A percentile compares a stretch with the other conserved stretches of the same genome.
These are phyloP conservation scores for Dromococcyx pavoninus DNA, from an alignment of 2,797 vertebrate species.

Conservation along the genomic window DNA sequence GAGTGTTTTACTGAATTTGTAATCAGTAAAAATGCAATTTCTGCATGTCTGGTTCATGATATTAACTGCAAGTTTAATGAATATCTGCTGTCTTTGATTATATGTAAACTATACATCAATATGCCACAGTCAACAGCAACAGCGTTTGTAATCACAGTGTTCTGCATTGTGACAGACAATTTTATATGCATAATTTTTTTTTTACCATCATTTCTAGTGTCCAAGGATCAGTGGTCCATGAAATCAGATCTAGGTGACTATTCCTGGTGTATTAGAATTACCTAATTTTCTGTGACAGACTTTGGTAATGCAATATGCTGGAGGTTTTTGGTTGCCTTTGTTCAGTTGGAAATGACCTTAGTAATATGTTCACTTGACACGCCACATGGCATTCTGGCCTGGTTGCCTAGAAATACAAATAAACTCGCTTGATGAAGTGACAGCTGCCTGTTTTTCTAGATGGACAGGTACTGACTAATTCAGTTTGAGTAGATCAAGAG, in stretches of 20 bases:
- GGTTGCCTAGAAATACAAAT: not conserved
- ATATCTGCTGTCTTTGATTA: not conserved
- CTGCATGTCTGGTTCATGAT: not conserved
- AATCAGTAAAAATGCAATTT: not conserved
- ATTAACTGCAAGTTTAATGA: not conserved
- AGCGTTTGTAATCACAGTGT: not conserved
- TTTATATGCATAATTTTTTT: not conserved
- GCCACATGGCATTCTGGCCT: not conserved
- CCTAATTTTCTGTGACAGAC: constrained; percentile 4
- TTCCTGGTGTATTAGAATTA: not conserved
- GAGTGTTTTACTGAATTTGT: not conserved
- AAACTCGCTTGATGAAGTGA: not conserved
- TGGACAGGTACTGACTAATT: not conserved
- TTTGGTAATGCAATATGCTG: not conserved
- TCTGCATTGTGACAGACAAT: not conserved
- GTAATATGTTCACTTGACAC: not conserved
- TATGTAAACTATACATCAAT: not conserved
- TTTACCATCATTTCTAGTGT: not conserved
- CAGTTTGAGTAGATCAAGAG: not conserved
- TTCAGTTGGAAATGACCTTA: not conserved
- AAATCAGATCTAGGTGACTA: not conserved
- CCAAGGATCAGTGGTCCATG: not conserved
- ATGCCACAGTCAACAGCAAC: not conserved
- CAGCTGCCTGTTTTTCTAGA: not conserved
- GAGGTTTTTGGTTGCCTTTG: not conserved